Conservation (phyloP, 2,113 vertebrate species). For the Notothenia rossii region DNA sequence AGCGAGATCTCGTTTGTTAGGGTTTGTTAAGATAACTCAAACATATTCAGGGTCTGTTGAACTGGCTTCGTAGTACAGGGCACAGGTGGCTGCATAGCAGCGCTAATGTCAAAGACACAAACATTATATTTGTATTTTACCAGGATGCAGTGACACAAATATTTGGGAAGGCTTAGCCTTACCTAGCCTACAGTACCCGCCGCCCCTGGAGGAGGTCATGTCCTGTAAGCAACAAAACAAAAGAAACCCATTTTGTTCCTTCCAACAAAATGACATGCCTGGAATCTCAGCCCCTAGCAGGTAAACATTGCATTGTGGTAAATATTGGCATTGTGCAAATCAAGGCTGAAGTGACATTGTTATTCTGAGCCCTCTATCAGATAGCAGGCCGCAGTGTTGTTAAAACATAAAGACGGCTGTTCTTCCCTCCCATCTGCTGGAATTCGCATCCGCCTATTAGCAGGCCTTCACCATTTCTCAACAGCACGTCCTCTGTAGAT, state of each 20-base stretch:
- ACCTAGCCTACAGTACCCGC: no score
- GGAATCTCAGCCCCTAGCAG: conserved; percentile 1
- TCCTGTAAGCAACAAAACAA: conserved; percentile 27
- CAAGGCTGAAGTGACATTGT: conserved; percentile 26
- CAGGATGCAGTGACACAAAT: no score
- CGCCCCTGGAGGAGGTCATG: background rate
- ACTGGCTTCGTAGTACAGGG: no score
- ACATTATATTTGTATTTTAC: no score
- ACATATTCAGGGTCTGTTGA: no score
- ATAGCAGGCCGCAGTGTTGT: conserved; percentile 16
- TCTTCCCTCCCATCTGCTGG: conserved; percentile 59
- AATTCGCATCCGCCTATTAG: conserved; percentile 57
- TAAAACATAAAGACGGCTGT: conserved; percentile 44
- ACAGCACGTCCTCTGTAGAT: conserved; percentile 60
- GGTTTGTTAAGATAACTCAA: no score
- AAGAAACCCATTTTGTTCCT: conserved; percentile 1
- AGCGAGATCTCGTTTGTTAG: no score
- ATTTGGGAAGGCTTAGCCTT: no score
- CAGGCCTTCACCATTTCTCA: conserved; percentile 39
- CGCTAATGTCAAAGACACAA: no score
- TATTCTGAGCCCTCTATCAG: conserved; percentile 1
- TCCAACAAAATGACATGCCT: background rate
- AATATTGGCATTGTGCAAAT: conserved; percentile 37
- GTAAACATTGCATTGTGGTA: conserved; percentile 37
- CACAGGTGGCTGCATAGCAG: no score